Conservation (phyloP, 2,113 vertebrate genomes). For the Sceloporus undulatus region DNA sequence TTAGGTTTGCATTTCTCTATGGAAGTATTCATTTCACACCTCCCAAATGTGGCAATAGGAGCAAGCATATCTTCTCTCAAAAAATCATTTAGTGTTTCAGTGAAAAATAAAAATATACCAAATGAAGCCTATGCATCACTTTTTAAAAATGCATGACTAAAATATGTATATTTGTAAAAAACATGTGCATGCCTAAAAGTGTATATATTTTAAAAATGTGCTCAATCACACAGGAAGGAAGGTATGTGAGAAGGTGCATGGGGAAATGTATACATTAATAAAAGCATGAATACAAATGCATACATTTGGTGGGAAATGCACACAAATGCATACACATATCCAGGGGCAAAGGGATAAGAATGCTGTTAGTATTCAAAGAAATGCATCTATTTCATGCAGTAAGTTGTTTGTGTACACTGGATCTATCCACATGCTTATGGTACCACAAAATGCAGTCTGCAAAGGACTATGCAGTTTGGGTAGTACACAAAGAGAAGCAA, state of each 20-base stretch:
- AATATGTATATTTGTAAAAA: too few relatives aligned
- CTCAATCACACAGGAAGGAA: too few relatives aligned
- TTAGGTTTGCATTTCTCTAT: neutral
- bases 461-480: neutral
- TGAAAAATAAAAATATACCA: too few relatives aligned
- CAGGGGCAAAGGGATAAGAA: neutral
- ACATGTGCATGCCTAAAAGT: too few relatives aligned
- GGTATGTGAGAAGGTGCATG: too few relatives aligned
- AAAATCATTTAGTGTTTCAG: neutral
- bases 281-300: too few relatives aligned
- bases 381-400: neutral
- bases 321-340: neutral
- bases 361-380: too few relatives aligned
- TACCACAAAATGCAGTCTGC: too few relatives aligned
- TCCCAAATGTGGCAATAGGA: neutral
- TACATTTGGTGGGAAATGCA: neutral
- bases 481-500: neutral
- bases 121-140: too few relatives aligned
- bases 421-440: neutral
- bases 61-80: neutral
- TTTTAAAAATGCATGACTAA: too few relatives aligned
- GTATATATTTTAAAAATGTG: too few relatives aligned
- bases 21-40: neutral
- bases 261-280: too few relatives aligned
- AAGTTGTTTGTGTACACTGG: neutral